Evolutionary conservation across 2,888 invertebrate genomes (phyloP).

Genomic region (Prosapia bicincta): DNA sequence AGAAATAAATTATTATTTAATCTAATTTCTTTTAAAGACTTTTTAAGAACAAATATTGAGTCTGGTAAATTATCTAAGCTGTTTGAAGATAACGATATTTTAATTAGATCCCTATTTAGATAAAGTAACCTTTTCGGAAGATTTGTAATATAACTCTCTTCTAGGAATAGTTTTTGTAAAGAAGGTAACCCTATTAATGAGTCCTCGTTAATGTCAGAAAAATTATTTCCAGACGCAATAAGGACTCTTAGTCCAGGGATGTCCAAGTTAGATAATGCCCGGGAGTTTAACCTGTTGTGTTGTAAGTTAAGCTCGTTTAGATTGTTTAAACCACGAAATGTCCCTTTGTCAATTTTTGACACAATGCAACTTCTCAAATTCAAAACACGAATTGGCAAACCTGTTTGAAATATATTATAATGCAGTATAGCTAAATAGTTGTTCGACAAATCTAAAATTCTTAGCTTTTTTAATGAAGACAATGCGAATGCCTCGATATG

Average conservation of each 20-base stretch:
- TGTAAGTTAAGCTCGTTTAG: constrained; percentile 76
- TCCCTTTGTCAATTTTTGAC: constrained; percentile 65
- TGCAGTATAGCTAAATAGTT: constrained; percentile 71
- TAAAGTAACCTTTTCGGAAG: constrained; percentile 68
- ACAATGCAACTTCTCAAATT: constrained; percentile 72
- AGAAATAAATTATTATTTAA: constrained; percentile 68
- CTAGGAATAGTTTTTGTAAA: constrained; percentile 67
- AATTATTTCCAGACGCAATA: constrained; percentile 65
- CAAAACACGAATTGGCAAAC: constrained; percentile 68
- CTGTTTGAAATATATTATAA: constrained; percentile 69
- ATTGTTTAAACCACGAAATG: constrained; percentile 69
- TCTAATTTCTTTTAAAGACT: constrained; percentile 71
- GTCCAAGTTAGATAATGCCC: constrained; percentile 53
- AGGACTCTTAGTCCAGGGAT: constrained; percentile 16
- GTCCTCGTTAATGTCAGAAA: constrained; percentile 64
- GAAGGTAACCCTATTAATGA: constrained; percentile 76
- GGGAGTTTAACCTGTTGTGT: constrained; percentile 63
- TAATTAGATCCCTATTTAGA: constrained; percentile 72
- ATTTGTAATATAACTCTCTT: constrained; percentile 63
- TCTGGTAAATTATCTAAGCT: constrained; percentile 68
- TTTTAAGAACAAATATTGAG: constrained; percentile 69
- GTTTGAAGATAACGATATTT: constrained; percentile 72
- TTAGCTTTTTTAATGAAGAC: constrained; percentile 66
- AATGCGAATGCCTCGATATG: constrained; percentile 69
- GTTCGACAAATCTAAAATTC: constrained; percentile 72